These are phyloP conservation scores for Aphis gossypii DNA, from an alignment of 1,140 invertebrate species.

Conservation along the genomic window DNA sequence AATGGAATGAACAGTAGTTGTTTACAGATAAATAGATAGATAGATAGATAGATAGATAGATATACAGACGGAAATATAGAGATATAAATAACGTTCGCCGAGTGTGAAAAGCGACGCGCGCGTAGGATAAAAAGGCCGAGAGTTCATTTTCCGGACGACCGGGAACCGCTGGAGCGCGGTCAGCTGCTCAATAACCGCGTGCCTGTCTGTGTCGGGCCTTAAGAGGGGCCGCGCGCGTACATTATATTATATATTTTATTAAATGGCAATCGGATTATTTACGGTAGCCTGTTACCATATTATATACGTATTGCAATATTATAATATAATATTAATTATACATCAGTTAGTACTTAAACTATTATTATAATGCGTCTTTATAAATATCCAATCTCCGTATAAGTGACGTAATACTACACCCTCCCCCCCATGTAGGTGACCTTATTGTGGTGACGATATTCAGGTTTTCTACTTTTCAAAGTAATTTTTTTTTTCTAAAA, in stretches of 20 bases:
- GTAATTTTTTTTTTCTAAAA: no score
- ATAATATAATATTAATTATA: not conserved
- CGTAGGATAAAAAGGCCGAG: constrained; percentile 43
- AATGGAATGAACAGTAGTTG: not conserved
- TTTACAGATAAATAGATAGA: not conserved
- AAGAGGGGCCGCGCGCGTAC: not conserved
- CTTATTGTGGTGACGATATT: no score
- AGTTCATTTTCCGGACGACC: constrained; percentile 58
- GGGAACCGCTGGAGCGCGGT: constrained; percentile 56
- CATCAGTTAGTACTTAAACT: no score
- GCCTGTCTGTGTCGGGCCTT: not conserved
- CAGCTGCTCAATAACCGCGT: constrained; percentile 45
- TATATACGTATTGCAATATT: not conserved
- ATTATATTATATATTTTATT: constrained; percentile 12
- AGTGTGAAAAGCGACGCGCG: constrained; percentile 53
- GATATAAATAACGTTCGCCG: constrained; percentile 45
- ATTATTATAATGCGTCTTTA: no score
- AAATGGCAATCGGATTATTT: constrained; percentile 46
- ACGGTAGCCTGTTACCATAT: not conserved
- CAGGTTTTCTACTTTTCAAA: no score
- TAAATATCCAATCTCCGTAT: no score
- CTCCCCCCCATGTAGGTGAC: no score
- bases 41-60: not conserved
- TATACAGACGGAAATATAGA: not conserved
- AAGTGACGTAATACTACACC: no score